Evolutionary conservation across 2,797 vertebrate species (phyloP), one percentile per base, ranked within the genome.

Genomic region (Hippopotamyrus pictus): DNA sequence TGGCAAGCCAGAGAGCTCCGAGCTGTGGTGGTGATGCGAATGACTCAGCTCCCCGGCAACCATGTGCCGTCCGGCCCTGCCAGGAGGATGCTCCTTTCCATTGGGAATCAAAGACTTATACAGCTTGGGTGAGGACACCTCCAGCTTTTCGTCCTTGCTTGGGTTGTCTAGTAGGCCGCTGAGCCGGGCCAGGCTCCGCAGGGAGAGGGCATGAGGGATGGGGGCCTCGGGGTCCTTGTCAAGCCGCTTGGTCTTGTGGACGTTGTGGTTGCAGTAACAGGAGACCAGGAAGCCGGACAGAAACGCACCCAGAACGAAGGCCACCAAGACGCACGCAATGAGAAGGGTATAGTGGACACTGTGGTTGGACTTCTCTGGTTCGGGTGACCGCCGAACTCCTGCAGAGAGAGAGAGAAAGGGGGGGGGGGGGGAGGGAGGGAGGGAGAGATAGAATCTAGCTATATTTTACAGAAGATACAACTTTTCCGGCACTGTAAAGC

Each of bases 331-430:
- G 44, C 97, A 97, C 33, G 97, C 97, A 73, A 98, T 97, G 79
- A 98, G 96, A 89, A 98, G 96, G 1, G 97, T 97, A 88, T 98
- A 96, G 90, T 98, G 97, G 91, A 98, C 96, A 0, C 95, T 97
- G 93, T 96, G 96, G 90, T 95, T 90, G 94, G 96, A 93, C 93
- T 96, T 96, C 46, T 95, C 95, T 65, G 94, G 93, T 57, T 96
- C 96, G 1, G 96, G 94, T 2, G 95, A 96, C 11, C 96, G 95
- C 69, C 96, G 94, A 83, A 97, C 97, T 62, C 97, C 97, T 97
- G 92, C 17, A 92, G 89, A 91, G 37, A 88, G 88, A 87, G 54
- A 54, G 69, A 41, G 37, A 41, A 41, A 41, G n/a, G 51, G 12
- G 44, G 6, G 46, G n/a, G 46, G 8, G 50, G 41, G 73, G 3